These are phyloP conservation scores for Mesitornis unicolor DNA, from an alignment of 2,113 vertebrate species.

Conservation along the genomic window DNA sequence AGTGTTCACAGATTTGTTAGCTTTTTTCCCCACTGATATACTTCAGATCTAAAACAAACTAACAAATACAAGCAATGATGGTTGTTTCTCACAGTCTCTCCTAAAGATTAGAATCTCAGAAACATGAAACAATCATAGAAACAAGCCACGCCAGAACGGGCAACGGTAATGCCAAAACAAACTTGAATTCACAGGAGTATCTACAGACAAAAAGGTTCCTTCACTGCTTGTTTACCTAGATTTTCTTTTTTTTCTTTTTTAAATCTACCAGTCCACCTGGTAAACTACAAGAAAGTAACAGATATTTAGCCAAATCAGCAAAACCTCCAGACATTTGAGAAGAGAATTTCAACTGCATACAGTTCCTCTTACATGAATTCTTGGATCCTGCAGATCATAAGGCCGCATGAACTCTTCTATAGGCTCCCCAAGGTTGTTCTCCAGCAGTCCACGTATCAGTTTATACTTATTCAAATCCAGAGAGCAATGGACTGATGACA, in stretches of 20 bases:
- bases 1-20: background rate
- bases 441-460: slow-evolving; percentile 88
- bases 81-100: background rate
- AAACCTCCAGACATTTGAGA: background rate
- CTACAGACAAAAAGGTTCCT: background rate
- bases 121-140: background rate
- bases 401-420: slow-evolving; percentile 93
- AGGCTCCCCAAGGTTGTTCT: slow-evolving; percentile 94
- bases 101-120: background rate
- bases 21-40: background rate
- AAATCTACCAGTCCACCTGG: background rate
- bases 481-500: slow-evolving; percentile 93
- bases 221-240: too few relatives aligned
- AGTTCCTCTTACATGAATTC: slow-evolving; percentile 83
- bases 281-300: background rate
- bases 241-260: background rate
- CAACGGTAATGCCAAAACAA: background rate
- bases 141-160: background rate
- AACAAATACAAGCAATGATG: background rate
- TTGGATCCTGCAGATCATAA: slow-evolving; percentile 93
- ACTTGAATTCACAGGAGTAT: background rate
- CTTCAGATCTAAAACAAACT: background rate
- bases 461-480: slow-evolving; percentile 90
- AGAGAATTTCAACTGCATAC: background rate
- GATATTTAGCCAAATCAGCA: background rate